Evolutionary conservation across 2,113 vertebrate species (phyloP).

Genomic region (Caranx ignobilis): DNA sequence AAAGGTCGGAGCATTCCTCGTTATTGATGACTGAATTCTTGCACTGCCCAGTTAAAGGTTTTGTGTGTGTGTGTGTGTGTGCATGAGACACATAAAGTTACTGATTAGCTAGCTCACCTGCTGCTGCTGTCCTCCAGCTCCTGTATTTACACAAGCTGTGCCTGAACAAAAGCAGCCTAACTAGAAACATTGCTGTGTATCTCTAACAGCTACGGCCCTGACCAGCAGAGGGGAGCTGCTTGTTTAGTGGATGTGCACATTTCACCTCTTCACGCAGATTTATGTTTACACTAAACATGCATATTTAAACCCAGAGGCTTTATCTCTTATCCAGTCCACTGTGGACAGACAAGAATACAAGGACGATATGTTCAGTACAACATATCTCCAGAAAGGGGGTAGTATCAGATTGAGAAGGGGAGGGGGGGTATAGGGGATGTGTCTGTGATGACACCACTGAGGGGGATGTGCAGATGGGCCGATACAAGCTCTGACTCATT

Average conservation of each 20-base stretch:
- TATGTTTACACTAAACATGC: conserved; percentile 49
- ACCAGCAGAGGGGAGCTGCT: conserved; percentile 4
- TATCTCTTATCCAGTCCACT: conserved; percentile 15
- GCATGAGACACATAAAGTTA: conserved; percentile 43
- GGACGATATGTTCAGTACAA: conserved; percentile 7
- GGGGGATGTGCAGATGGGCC: conserved; percentile 77
- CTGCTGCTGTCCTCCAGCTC: conserved; percentile 25
- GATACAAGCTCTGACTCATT: conserved; percentile 79
- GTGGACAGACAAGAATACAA: conserved; percentile 12
- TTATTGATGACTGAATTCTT: conserved; percentile 15
- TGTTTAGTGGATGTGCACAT: conserved; percentile 28
- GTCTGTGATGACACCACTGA: conserved; percentile 69
- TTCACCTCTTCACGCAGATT: conserved; percentile 25
- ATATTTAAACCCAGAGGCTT: conserved; percentile 26
- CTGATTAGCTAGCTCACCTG: conserved; percentile 70
- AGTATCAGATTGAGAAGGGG: conserved; percentile 66
- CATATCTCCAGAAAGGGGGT: conserved; percentile 44
- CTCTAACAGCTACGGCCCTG: conserved; percentile 23
- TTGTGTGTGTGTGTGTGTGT: conserved; percentile 19
- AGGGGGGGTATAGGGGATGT: conserved; percentile 46
- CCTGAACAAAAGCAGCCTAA: conserved; percentile 46
- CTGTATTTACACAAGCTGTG: conserved; percentile 35
- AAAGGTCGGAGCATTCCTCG: conserved; percentile 41
- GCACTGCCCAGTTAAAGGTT: conserved; percentile 55
- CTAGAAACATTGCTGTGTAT: conserved; percentile 21